Conservation (phyloP, 1,140 invertebrate species). For the silkworm (Bombyx mori) region ASM3026992v2 NC_085111.1:12108501-12109000, state of each 20-base stretch:
- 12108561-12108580: too few relatives aligned
- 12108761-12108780: constrained; percentile 75
- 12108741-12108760: constrained; percentile 73
- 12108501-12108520: too few relatives aligned
- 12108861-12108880: constrained; percentile 93
- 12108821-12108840: constrained; percentile 77
- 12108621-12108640: not conserved
- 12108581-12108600: not conserved
- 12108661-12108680: not conserved
- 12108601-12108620: not conserved
- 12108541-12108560: too few relatives aligned
- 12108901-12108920: too few relatives aligned
- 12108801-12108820: constrained; percentile 71
- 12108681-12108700: too few relatives aligned
- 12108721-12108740: constrained; percentile 33
- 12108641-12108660: not conserved
- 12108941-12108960: too few relatives aligned
- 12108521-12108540: too few relatives aligned
- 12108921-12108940: too few relatives aligned
- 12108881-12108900: constrained; percentile 77
- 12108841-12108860: constrained; percentile 94
- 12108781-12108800: constrained; percentile 79
- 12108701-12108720: too few relatives aligned
- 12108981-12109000: too few relatives aligned
- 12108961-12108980: too few relatives aligned